A percentile compares a stretch with the other conserved stretches of the same genome.
These are phyloP conservation scores for Conus betulinus DNA, from an alignment of 1,140 invertebrate genomes.

Conservation along the genomic window DNA sequence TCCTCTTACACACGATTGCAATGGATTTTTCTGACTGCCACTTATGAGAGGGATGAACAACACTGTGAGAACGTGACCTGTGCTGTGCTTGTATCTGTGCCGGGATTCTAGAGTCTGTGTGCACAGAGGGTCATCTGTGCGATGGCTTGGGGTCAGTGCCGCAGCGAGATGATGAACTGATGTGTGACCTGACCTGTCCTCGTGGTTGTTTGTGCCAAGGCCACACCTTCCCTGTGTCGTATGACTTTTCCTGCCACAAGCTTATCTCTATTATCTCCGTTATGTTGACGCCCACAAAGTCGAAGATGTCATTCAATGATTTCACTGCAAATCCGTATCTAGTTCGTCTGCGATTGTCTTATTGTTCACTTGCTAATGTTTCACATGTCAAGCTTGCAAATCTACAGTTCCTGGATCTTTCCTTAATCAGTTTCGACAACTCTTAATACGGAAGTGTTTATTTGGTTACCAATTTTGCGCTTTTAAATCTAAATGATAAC, in stretches of 20 bases:
- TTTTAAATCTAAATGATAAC: neutral
- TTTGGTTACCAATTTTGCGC: neutral
- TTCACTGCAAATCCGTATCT: neutral
- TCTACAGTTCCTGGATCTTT: neutral
- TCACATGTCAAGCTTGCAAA: neutral
- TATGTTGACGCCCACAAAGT: neutral
- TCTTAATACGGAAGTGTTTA: neutral
- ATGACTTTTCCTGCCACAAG: neutral
- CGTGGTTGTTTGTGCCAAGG: slow-evolving; percentile 40
- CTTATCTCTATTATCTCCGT: neutral
- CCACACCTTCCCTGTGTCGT: neutral
- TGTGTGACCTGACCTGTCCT: slow-evolving; percentile 35
- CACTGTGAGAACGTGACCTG: neutral
- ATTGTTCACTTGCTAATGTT: neutral
- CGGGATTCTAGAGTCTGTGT: neutral
- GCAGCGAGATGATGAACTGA: neutral
- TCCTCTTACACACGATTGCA: neutral
- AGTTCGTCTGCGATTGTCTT: neutral
- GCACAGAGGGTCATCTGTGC: neutral
- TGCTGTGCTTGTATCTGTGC: neutral
- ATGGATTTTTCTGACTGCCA: neutral
- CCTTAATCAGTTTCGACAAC: neutral
- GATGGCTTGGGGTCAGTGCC: neutral
- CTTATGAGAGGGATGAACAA: neutral
- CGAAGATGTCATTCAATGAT: neutral